phyloP scores from a whole-genome alignment of 1,140 invertebrate species.

The Bathynomus jamesi region DNA sequence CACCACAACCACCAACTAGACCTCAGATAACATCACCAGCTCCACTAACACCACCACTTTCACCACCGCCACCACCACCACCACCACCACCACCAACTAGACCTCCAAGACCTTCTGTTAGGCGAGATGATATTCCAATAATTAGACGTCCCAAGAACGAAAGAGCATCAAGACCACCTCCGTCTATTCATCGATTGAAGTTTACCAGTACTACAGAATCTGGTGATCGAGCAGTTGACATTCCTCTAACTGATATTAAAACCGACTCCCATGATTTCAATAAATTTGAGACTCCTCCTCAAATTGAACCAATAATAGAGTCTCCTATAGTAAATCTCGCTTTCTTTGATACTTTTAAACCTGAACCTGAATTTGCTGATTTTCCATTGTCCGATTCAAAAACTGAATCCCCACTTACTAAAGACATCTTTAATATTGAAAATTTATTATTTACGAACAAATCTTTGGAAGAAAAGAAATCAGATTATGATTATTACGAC shows the following conservation, averaged over 20 bases:
- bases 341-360: constrained; percentile 9
- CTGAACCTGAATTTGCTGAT: background rate
- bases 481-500: constrained; percentile 14
- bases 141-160: constrained; percentile 21
- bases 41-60: background rate
- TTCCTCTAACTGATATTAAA: background rate
- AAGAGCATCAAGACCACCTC: constrained; percentile 10
- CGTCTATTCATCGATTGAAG: background rate
- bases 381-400: constrained; percentile 1
- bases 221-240: background rate
- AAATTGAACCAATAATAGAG: too few species aligned
- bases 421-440: background rate
- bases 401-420: constrained; percentile 8
- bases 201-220: background rate
- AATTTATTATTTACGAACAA: too few species aligned
- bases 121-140: constrained; percentile 34
- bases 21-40: background rate
- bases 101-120: constrained; percentile 19
- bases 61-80: background rate
- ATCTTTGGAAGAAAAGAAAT: constrained; percentile 2
- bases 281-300: background rate
- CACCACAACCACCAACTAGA: too few species aligned
- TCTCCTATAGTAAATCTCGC: too few species aligned
- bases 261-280: background rate
- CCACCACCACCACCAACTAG: constrained; percentile 12